Conservation (phyloP, 2,888 invertebrate genomes). For the Sphaerophoria rueppellii region DNA sequence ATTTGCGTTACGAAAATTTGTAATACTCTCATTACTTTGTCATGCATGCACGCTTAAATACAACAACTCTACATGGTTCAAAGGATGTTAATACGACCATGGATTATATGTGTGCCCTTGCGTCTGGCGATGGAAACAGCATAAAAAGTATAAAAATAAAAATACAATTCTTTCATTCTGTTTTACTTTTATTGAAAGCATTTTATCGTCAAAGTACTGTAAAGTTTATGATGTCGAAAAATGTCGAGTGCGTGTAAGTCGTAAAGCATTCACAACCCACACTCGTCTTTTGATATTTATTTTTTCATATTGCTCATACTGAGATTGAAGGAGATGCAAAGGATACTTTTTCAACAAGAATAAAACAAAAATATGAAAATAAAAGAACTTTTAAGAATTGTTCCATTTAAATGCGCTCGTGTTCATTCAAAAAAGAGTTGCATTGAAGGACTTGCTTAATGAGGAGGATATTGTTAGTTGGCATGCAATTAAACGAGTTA, state of each 20-base stretch:
- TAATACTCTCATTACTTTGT: conserved; percentile 54
- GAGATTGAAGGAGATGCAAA: not conserved
- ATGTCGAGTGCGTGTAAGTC: conserved; percentile 30
- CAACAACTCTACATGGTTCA: conserved; percentile 17
- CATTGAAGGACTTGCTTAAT: conserved; percentile 67
- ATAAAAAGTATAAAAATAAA: not conserved
- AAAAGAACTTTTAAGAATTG: conserved; percentile 25
- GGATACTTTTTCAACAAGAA: not conserved
- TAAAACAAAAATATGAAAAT: conserved; percentile 26
- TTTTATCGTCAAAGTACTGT: conserved; percentile 55
- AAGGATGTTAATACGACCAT: conserved; percentile 19
- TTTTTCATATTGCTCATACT: not conserved
- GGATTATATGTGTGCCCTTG: conserved; percentile 48
- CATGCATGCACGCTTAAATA: conserved; percentile 41
- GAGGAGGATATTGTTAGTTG: conserved; percentile 69
- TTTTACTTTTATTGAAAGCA: conserved; percentile 47
- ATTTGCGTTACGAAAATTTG: not conserved
- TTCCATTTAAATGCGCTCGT: conserved; percentile 61
- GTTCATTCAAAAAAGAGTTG: conserved; percentile 63
- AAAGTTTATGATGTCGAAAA: conserved; percentile 45
- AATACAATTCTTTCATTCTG: too few relatives aligned
- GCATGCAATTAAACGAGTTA: conserved; percentile 57
- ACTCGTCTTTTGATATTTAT: not conserved
- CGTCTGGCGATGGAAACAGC: not conserved
- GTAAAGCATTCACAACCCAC: too few relatives aligned